Evolutionary conservation across 2,113 vertebrate genomes (phyloP), one percentile per base, ranked within the genome.

Genomic region (Ctenomys sociabilis): DNA sequence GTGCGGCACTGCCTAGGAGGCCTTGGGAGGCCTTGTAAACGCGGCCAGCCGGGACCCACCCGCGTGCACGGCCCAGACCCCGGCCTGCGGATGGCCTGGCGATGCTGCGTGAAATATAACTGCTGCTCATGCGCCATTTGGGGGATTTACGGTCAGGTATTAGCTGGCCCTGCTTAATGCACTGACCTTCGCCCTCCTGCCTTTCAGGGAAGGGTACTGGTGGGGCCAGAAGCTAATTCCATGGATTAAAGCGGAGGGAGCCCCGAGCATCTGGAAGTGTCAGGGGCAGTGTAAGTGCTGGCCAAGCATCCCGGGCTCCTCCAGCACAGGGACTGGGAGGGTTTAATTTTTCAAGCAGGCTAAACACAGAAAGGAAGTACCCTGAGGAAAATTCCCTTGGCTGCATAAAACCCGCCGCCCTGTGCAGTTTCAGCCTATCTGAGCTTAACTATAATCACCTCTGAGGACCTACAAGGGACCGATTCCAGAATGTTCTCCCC

Each of bases 91-190:
- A 94, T 94, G 97, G 98, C 97, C 63, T 83, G 97, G 98, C 93
- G 93, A 98, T 98, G 97, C 97, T 0, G 45, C 94, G 97, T 98
- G 98, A 98, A 98, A 98, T 98, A 98, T 93, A 93, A 97, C 98
- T 97, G 94, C 95, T 72, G 95, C 97, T 98, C 94, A 95, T 97
- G 97, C 85, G 96, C 94, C 72, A 95, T 97, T 96, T 77, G 96
- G 96, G 97, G 98, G 98, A 98, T 99, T 98, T 98, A 98, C 90
- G 72, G 98, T 97, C 37, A 85, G 95, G 98, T 98, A 98, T 99
- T 98, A 98, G 98, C 98, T 97, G 97, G 96, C 98, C 97, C 90
- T 97, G 96, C 98, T 98, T 98, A 98, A 98, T 98, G 98, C 97
- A 81, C 89, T 98, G 98, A 98, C 98, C 98, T 98, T 91, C 97